These are phyloP conservation scores for Isaurus tuberculatus DNA, from an alignment of 92 coral and sea anemone species.

Conservation along the genomic window DNA sequence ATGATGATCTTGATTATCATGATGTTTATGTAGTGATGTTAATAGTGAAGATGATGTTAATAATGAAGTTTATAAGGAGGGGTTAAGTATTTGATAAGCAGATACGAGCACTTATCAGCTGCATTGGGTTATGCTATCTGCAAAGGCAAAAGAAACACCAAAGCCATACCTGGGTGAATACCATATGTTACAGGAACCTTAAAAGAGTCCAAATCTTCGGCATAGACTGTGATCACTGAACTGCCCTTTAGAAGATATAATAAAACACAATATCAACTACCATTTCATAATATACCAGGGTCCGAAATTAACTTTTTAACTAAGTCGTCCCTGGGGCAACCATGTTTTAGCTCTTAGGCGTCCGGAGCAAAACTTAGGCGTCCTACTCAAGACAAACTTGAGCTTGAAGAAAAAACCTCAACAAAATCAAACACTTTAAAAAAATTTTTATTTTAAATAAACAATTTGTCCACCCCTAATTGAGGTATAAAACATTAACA, in stretches of 20 bases:
- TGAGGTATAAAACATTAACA: too few species aligned
- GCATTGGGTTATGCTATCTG: not conserved
- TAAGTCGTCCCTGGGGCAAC: constrained; percentile 3
- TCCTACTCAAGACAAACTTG: constrained; percentile 8
- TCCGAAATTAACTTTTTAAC: not conserved
- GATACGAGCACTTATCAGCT: too few species aligned
- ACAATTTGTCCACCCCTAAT: too few species aligned
- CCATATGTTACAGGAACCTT: constrained; percentile 17
- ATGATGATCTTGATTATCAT: too few species aligned
- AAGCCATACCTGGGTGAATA: constrained; percentile 25
- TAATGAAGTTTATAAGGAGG: too few species aligned
- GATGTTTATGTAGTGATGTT: too few species aligned
- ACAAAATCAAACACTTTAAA: constrained; percentile 8
- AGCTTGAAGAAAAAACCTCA: constrained; percentile 8
- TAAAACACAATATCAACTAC: too few species aligned
- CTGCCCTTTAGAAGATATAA: not conserved
- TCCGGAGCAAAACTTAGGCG: constrained; percentile 23
- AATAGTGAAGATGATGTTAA: too few species aligned
- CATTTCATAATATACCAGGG: too few species aligned
- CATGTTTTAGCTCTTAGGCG: constrained; percentile 9
- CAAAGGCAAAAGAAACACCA: not conserved
- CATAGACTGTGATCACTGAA: constrained; percentile 21
- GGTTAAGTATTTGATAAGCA: too few species aligned
- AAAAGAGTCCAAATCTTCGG: constrained; percentile 38
- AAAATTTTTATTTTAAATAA: not conserved